Percentiles rank a stretch among this genome's conserved stretches.
Evolutionary conservation across 2,113 vertebrate genomes (phyloP).

Genomic region (Aegotheles bennettii): DNA sequence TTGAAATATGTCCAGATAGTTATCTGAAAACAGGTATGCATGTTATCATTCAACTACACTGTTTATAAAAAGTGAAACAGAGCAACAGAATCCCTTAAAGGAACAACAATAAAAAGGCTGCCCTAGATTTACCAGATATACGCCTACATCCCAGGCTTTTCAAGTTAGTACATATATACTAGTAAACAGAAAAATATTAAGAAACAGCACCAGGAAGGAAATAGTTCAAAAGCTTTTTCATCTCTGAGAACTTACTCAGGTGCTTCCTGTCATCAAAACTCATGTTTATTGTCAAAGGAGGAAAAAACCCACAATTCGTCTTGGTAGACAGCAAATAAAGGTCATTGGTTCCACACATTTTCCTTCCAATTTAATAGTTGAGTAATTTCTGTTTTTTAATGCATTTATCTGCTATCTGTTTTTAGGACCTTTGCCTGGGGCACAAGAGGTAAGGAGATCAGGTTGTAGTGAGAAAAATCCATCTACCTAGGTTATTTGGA

Average conservation of each 20-base stretch:
- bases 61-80: background rate
- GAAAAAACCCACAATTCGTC: background rate
- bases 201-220: background rate
- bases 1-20: background rate
- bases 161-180: background rate
- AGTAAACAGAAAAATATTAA: background rate
- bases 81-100: background rate
- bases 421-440: background rate
- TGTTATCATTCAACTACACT: background rate
- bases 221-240: background rate
- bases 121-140: background rate
- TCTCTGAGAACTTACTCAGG: background rate
- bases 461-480: background rate
- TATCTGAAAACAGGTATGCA: background rate
- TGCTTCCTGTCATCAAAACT: background rate
- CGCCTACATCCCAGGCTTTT: background rate
- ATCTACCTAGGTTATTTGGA: background rate
- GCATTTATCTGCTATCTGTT: background rate
- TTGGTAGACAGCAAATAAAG: background rate
- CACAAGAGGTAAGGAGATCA: too few relatives aligned
- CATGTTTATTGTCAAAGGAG: background rate
- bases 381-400: background rate
- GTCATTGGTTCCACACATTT: background rate
- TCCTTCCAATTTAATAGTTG: background rate
- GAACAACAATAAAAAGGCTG: background rate